Evolutionary conservation across 2,888 invertebrate genomes (phyloP).

Genomic region (Brassicogethes aeneus): DNA sequence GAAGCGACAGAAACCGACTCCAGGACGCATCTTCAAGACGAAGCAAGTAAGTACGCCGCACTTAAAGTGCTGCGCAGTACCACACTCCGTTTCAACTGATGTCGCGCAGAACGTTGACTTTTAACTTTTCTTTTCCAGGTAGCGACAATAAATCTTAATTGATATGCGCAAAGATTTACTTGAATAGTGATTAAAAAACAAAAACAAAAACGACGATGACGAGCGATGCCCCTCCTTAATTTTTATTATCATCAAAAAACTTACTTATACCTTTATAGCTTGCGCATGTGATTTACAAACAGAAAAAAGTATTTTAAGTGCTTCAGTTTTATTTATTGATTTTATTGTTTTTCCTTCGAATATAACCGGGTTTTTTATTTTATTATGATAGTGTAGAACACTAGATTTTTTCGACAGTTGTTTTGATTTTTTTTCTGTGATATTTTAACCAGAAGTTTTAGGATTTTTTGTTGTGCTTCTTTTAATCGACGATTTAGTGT

Average conservation of each 20-base stretch:
- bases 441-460: not conserved
- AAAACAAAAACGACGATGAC: too few relatives aligned
- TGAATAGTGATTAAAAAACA: too few relatives aligned
- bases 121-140: slow-evolving; percentile 21
- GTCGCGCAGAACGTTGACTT: not conserved
- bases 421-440: not conserved
- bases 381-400: not conserved
- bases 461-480: not conserved
- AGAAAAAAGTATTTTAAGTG: too few relatives aligned
- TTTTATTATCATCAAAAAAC: too few relatives aligned
- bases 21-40: slow-evolving; percentile 23
- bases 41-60: slow-evolving; percentile 38
- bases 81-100: too few relatives aligned
- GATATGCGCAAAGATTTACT: too few relatives aligned
- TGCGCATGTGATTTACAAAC: slow-evolving; percentile 21
- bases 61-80: too few relatives aligned
- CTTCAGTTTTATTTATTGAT: not conserved
- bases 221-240: too few relatives aligned
- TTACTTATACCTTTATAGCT: slow-evolving; percentile 5
- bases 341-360: not conserved
- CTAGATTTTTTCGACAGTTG: not conserved
- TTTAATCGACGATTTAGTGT: not conserved
- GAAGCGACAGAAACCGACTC: slow-evolving; percentile 5
- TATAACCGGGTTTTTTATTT: not conserved
- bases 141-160: slow-evolving; percentile 28